Base-by-base conservation (phyloP, 1,140 invertebrate genomes). In the Anoplophora glabripennis region DNA sequence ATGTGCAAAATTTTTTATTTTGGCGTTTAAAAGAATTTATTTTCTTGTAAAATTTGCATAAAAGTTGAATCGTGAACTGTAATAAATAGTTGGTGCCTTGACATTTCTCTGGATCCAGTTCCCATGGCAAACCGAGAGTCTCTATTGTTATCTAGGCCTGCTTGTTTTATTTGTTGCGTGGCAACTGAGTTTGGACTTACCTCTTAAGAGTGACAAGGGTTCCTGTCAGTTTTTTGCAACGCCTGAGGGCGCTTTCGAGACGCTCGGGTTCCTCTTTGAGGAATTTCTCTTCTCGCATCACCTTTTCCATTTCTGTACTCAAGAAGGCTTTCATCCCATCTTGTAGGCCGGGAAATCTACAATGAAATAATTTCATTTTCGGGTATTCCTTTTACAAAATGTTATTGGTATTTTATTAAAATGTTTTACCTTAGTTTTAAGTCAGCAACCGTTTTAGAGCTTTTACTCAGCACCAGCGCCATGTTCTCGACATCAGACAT, bases 401-500 rank as follows among this genome's bases (percentile, higher is more conserved):
- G n/a, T n/a, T n/a, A n/a, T n/a, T n/a, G n/a, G n/a, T n/a, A n/a
- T n/a, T n/a, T n/a, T n/a, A n/a, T n/a, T n/a, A n/a, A n/a, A n/a
- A n/a, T n/a, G n/a, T n/a, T 34, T 70, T 61, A 74, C 73, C 74
- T 84, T 28, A 91, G 83, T 80, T 98, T 98, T 61, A 97, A 84
- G 75, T 97, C 94, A 9, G 94, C 94, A 4, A 98, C 92, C 34
- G 92, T 94, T 86, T 96, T 76, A 9, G 73, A 76, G 49, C 73
- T 75, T 67, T 75, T 76, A 74, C 89, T 93, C 12, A 99, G 79
- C 54, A 96, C 85, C 62, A 98, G 80, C 12, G 95, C 95, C 86
- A 98, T 96, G 67, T 92, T 91, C 75, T 99, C 96, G 1, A 99
- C 94, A 73, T 98, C 95, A 0, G 88, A 86, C 90, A 96, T 95